A percentile compares a stretch with the other conserved stretches of the same genome.
phyloP scores from a whole-genome alignment of 2,888 invertebrate species.

The Mermis nigrescens region DNA sequence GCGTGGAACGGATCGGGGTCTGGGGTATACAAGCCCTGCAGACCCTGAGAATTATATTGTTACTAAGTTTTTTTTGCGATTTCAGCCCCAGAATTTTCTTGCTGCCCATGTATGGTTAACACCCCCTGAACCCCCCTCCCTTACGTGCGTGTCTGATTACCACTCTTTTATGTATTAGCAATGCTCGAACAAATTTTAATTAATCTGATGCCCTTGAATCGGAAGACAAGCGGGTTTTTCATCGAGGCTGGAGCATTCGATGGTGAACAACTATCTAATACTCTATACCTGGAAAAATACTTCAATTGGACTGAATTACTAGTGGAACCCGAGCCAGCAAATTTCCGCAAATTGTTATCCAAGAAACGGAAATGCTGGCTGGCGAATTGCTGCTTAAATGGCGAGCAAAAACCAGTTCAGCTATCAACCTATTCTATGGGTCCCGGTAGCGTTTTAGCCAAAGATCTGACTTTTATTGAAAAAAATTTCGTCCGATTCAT shows the following conservation, averaged over 20 bases:
- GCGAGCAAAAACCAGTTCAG: not conserved
- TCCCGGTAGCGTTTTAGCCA: not conserved
- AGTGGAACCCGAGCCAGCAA: constrained; percentile 11
- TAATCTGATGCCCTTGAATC: too few species aligned
- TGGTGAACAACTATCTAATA: constrained; percentile 13
- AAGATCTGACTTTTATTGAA: not conserved
- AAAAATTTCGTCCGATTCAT: too few species aligned
- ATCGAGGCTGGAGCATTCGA: constrained; percentile 13
- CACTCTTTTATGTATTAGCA: too few species aligned
- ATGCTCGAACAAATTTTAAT: too few species aligned
- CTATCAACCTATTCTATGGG: constrained; percentile 1
- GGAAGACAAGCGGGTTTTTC: constrained; percentile 11
- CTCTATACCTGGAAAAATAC: constrained; percentile 10
- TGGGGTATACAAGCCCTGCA: too few species aligned
- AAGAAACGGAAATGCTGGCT: constrained; percentile 10
- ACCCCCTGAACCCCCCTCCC: too few species aligned
- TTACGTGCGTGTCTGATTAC: too few species aligned
- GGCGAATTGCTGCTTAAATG: constrained; percentile 8
- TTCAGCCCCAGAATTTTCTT: too few species aligned
- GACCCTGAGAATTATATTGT: too few species aligned
- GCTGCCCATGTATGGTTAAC: too few species aligned
- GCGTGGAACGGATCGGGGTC: too few species aligned
- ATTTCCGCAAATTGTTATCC: constrained; percentile 2
- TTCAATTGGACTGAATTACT: constrained; percentile 13
- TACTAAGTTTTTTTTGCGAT: too few species aligned